Evolutionary conservation across 2,888 invertebrate genomes (phyloP).

Genomic region (Cyclophora punctaria): DNA sequence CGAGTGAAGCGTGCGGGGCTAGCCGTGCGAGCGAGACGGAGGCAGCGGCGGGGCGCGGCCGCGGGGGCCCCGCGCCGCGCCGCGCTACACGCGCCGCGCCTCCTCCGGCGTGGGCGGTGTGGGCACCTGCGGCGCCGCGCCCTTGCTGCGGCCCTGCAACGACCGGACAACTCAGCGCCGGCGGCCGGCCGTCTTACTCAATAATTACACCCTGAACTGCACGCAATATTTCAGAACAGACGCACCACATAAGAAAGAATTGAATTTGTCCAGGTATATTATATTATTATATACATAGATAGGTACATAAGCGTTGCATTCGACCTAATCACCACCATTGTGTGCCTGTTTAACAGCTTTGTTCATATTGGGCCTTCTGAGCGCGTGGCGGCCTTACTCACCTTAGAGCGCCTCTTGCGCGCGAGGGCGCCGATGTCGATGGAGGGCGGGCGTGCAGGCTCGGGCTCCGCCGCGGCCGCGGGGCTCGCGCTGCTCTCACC

Average conservation of each 20-base stretch:
- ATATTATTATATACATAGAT: too few species aligned
- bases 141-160: conserved; percentile 55
- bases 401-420: conserved; percentile 55
- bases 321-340: too few species aligned
- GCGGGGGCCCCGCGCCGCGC: conserved; percentile 35
- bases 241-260: too few species aligned
- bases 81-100: conserved; percentile 37
- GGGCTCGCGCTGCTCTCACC: conserved; percentile 12
- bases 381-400: conserved; percentile 7
- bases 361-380: not conserved
- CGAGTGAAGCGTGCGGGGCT: not conserved
- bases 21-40: not conserved
- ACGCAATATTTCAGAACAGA: too few species aligned
- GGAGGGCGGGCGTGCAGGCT: conserved; percentile 15
- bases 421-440: conserved; percentile 29
- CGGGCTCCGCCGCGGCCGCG: conserved; percentile 12
- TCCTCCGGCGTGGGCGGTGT: conserved; percentile 43
- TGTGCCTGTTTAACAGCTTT: too few species aligned
- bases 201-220: too few species aligned
- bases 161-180: not conserved
- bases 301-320: too few species aligned
- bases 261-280: too few species aligned
- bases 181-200: not conserved
- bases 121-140: conserved; percentile 52
- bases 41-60: conserved; percentile 1